Percentiles rank a stretch among this genome's conserved stretches.
phyloP scores from a whole-genome alignment of 2,113 vertebrate genomes.

The Cacatua alba region DNA sequence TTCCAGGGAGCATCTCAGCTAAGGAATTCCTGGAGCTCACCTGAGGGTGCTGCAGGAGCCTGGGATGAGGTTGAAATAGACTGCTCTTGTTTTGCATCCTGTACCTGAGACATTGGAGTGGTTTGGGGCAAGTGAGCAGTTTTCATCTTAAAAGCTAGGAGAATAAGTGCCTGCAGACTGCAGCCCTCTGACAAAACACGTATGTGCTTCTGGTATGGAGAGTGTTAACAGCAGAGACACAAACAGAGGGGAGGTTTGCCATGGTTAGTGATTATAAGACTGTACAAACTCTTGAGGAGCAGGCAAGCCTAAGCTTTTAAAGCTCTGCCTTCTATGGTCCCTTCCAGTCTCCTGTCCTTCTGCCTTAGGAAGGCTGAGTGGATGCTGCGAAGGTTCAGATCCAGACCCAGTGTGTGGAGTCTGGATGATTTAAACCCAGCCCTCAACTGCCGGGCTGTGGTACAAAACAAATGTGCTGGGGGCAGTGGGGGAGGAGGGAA shows the following conservation, averaged over 20 bases:
- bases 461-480: not conserved
- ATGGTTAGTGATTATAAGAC: not conserved
- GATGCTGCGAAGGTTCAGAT: not conserved
- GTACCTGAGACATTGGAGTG: rapidly evolving
- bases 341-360: not conserved
- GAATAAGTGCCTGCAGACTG: not conserved
- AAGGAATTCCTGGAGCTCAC: rapidly evolving
- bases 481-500: not conserved
- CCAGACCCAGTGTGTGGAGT: rapidly evolving
- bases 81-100: not conserved
- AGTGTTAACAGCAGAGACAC: not conserved
- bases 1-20: not conserved
- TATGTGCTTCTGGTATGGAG: not conserved
- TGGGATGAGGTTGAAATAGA: not conserved
- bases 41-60: not conserved
- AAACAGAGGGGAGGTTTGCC: not conserved
- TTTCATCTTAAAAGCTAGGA: not conserved
- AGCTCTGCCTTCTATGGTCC: not conserved
- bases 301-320: not conserved
- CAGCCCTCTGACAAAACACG: not conserved
- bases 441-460: not conserved
- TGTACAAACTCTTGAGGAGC: not conserved
- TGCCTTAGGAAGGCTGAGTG: not conserved
- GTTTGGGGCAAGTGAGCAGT: not conserved
- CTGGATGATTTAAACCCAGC: not conserved